Conservation (phyloP, 2,888 invertebrate genomes). For the Seira ritae region DNA sequence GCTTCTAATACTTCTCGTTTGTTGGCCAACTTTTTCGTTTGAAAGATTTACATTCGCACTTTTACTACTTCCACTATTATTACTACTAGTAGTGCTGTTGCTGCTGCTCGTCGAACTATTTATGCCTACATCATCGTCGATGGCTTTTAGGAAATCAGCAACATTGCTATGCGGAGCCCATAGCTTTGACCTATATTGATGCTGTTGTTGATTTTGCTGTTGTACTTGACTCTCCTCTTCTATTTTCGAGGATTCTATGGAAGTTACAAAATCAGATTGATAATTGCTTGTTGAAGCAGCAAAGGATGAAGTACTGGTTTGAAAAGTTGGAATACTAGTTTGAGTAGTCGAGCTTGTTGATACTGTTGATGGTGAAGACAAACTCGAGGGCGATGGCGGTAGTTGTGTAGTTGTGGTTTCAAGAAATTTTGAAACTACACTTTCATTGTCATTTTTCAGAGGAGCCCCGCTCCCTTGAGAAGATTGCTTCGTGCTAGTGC, state of each 20-base stretch:
- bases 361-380: constrained; percentile 15
- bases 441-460: constrained; percentile 57
- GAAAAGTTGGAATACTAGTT: constrained; percentile 21
- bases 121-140: constrained; percentile 59
- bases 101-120: constrained; percentile 36
- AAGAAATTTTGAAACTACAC: constrained; percentile 16
- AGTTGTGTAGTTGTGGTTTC: constrained; percentile 35
- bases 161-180: constrained; percentile 69
- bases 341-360: neutral
- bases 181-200: constrained; percentile 64
- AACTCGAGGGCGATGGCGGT: constrained; percentile 19
- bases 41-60: constrained; percentile 52
- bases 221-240: neutral
- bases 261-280: constrained; percentile 48
- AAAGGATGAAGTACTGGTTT: constrained; percentile 18
- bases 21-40: constrained; percentile 61
- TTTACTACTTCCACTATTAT: constrained; percentile 15
- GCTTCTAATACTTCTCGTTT: constrained; percentile 63
- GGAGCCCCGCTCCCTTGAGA: constrained; percentile 30
- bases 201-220: constrained; percentile 38
- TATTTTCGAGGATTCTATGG: constrained; percentile 30
- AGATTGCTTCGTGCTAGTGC: constrained; percentile 14
- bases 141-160: constrained; percentile 55
- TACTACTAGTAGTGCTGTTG: constrained; percentile 9
- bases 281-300: constrained; percentile 45